A percentile compares a stretch with the other conserved stretches of the same genome.
Conservation (phyloP, 2,888 invertebrate species). For the Malachius bipustulatus region DNA sequence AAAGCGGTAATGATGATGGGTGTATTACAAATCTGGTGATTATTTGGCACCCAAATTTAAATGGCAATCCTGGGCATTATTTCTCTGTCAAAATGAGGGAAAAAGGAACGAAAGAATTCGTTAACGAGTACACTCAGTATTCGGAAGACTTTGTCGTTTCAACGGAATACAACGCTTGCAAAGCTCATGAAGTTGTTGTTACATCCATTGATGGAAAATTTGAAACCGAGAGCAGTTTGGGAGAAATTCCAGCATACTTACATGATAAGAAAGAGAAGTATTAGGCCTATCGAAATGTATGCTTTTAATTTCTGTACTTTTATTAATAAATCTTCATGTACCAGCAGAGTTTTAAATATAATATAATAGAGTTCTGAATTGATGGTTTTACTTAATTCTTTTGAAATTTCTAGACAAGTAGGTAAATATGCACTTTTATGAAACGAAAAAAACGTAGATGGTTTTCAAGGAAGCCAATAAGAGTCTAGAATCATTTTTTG, state of each 20-base stretch:
- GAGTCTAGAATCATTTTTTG: no score
- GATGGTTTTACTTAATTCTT: no score
- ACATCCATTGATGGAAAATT: conserved; percentile 1
- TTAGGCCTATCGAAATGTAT: no score
- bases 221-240: neutral
- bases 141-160: neutral
- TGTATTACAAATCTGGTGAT: neutral
- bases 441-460: no score
- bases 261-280: no score
- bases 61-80: neutral
- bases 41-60: neutral
- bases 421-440: no score
- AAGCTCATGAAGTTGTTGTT: neutral
- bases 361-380: no score
- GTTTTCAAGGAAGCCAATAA: no score
- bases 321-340: no score
- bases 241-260: neutral
- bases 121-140: neutral
- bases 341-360: no score
- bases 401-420: no score
- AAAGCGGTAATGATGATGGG: neutral
- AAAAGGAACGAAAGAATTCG: neutral
- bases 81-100: neutral
- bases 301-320: no score
- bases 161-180: neutral